phyloP scores from a whole-genome alignment of 2,888 invertebrate genomes.

The Mythimna loreyi region DNA sequence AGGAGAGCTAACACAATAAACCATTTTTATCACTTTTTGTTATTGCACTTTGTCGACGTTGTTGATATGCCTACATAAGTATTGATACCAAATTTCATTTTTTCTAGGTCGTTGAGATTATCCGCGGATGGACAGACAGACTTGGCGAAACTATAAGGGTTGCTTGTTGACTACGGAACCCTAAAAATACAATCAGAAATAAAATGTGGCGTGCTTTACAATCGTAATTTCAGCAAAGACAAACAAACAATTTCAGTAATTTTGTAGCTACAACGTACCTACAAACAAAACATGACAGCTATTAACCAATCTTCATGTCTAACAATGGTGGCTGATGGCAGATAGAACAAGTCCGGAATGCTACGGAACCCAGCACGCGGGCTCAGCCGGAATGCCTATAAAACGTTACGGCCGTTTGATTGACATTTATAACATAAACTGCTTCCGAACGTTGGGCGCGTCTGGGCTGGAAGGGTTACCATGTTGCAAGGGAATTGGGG shows the following conservation, averaged over 20 bases:
- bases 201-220: not conserved
- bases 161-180: too few relatives aligned
- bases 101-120: too few relatives aligned
- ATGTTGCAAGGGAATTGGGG: not conserved
- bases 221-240: not conserved
- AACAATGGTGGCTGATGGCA: conserved; percentile 27
- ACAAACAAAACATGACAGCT: conserved; percentile 1
- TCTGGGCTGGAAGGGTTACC: conserved; percentile 3
- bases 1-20: too few relatives aligned
- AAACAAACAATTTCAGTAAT: conserved; percentile 5
- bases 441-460: conserved; percentile 43
- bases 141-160: too few relatives aligned
- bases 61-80: too few relatives aligned
- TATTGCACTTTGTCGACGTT: too few relatives aligned
- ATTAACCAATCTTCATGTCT: conserved; percentile 23
- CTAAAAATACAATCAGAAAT: too few relatives aligned
- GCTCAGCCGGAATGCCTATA: conserved; percentile 32
- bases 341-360: not conserved
- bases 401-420: conserved; percentile 60
- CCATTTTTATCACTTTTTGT: too few relatives aligned
- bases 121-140: too few relatives aligned
- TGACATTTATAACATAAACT: conserved; percentile 65
- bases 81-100: too few relatives aligned
- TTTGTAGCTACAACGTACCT: too few relatives aligned
- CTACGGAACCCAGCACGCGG: conserved; percentile 9